Conservation (phyloP, 1,140 invertebrate species). For the Heterodera carotae region DNA sequence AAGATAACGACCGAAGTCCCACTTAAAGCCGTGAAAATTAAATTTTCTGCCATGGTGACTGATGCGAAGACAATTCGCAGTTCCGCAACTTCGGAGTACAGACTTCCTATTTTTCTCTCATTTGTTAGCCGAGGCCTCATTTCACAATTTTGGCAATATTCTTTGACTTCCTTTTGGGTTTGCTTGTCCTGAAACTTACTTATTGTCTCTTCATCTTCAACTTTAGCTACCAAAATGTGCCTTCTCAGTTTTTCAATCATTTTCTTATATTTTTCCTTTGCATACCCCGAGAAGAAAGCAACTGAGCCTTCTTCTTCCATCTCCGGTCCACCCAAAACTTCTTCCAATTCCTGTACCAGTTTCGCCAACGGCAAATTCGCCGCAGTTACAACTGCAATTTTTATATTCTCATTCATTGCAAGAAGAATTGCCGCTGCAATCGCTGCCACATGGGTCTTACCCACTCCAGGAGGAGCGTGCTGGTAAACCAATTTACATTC, state of each 20-base stretch:
- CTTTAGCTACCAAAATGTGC: background rate
- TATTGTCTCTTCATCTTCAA: background rate
- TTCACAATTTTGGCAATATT: slow-evolving; percentile 1
- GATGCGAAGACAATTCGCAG: background rate
- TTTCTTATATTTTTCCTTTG: slow-evolving; percentile 5
- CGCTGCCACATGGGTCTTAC: background rate
- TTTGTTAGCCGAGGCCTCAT: background rate
- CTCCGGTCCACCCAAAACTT: background rate
- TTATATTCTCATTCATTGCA: background rate
- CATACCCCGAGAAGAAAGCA: slow-evolving; percentile 10
- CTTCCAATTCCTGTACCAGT: background rate
- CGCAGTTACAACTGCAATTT: slow-evolving; percentile 2
- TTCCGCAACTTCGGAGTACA: background rate
- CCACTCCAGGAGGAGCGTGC: background rate
- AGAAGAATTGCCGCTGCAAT: slow-evolving; percentile 2
- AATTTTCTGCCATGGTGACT: background rate
- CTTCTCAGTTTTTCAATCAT: background rate
- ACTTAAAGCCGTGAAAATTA: background rate
- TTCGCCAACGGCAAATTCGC: background rate
- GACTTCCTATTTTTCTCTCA: background rate
- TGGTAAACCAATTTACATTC: background rate
- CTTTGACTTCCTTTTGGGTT: background rate
- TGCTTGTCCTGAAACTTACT: background rate
- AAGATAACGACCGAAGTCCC: background rate
- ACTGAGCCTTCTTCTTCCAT: background rate